Evolutionary conservation across 1,140 invertebrate species (phyloP), one percentile per base, ranked within the genome.

Genomic region (Apolygus lucorum): DNA sequence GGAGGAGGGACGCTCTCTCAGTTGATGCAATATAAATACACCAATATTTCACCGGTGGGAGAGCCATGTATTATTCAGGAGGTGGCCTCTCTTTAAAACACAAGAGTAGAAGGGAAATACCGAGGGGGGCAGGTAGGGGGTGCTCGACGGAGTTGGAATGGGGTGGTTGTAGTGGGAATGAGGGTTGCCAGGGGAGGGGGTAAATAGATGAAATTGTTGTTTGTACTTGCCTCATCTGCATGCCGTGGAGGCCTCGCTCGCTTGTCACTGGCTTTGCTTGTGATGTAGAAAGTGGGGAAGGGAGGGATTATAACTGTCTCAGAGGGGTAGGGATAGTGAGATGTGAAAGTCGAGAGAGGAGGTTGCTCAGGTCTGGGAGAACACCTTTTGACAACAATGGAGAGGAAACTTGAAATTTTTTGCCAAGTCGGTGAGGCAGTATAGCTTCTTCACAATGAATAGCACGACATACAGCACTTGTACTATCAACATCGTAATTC

Each of bases 141-240:
- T 42, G 4, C 17, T 42, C 34, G 34, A 8, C 34, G 34, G 34
- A 42, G 4, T 42, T n/a, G n/a, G n/a, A n/a, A n/a, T n/a, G n/a
- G n/a, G n/a, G n/a, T n/a, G n/a, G n/a, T n/a, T n/a, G 22, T 59
- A 21, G 22, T 4, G 34, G 34, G 34, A 42, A 17, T 42, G 34
- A 42, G 34, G 4, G 34, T 42, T 4, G 34, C n/a, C n/a, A n/a
- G 34, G 54, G 54, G 54, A 22, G 22, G 54, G 54, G 54, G 54
- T 59, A 59, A 59, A 59, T 59, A 59, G 54, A 59, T 59, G 54
- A 59, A 59, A 59, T 59, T 59, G 54, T 59, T 59, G 54, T 59
- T 59, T 59, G 54, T 59, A 59, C 54, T 59, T 21, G 11, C 4
- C 54, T 59, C 54, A 59, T 59, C 54, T 59, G 54, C 54, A 59